Conservation (phyloP, 1,140 invertebrate species). For the Ceratina japonica region DNA sequence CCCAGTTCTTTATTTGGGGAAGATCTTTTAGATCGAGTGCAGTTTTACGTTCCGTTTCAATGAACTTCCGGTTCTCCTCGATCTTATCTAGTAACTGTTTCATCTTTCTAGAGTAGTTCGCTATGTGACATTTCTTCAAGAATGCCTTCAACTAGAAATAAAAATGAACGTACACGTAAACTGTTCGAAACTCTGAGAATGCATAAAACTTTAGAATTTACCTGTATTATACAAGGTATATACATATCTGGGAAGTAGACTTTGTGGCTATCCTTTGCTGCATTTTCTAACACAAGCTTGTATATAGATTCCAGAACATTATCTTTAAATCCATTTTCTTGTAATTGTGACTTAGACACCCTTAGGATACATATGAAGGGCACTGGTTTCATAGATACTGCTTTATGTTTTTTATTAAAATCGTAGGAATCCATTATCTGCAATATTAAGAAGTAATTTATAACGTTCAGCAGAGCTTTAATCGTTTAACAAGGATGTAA, state of each 20-base stretch:
- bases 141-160: constrained; percentile 87
- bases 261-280: constrained; percentile 86
- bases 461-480: background rate
- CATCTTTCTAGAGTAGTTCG: constrained; percentile 90
- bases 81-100: constrained; percentile 86
- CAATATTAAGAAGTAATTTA: constrained; percentile 11
- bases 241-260: constrained; percentile 93
- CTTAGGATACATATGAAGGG: constrained; percentile 91
- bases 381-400: constrained; percentile 91
- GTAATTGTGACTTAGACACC: constrained; percentile 90
- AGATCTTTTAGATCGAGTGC: constrained; percentile 86
- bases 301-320: constrained; percentile 91
- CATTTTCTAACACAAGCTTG: constrained; percentile 87
- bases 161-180: background rate
- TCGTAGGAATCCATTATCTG: constrained; percentile 82
- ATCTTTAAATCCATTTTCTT: constrained; percentile 94
- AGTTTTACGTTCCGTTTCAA: constrained; percentile 87
- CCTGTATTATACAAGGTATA: constrained; percentile 87
- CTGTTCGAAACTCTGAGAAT: background rate
- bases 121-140: constrained; percentile 88
- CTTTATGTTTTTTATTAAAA: constrained; percentile 91
- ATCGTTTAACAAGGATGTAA: background rate
- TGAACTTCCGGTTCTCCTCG: constrained; percentile 78
- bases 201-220: constrained; percentile 69
- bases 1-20: constrained; percentile 88